Evolutionary conservation across 64 coral and sea anemone species (phyloP).

Genomic region (Cladopsammia gracilis): DNA sequence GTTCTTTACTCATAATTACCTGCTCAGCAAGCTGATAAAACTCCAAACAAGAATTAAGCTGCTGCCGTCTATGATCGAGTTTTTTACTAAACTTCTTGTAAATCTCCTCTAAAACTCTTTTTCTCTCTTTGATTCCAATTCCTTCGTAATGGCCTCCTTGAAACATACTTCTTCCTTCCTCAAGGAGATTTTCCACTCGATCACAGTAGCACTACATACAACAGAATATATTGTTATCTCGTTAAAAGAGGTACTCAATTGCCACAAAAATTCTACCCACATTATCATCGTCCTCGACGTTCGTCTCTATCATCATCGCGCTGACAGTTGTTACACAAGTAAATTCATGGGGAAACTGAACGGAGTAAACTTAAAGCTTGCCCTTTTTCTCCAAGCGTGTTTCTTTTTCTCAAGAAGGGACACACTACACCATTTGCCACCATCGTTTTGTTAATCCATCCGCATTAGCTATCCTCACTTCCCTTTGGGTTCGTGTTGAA

Average conservation of each 20-base stretch:
- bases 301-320: no score
- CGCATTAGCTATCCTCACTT: no score
- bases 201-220: conserved; percentile 66
- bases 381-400: no score
- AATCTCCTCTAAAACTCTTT: conserved; percentile 81
- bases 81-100: conserved; percentile 80
- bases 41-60: conserved; percentile 82
- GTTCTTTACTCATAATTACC: conserved; percentile 22
- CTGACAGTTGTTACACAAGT: no score
- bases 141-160: conserved; percentile 87
- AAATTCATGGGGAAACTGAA: no score
- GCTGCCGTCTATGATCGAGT: conserved; percentile 71
- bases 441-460: no score
- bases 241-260: neutral
- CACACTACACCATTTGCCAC: no score
- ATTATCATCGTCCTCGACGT: no score
- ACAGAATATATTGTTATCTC: neutral
- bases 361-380: no score
- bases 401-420: no score
- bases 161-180: conserved; percentile 90
- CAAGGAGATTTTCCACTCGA: conserved; percentile 84
- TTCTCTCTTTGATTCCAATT: conserved; percentile 89
- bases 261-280: no score
- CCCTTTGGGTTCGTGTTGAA: no score
- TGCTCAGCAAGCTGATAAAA: conserved; percentile 90